Evolutionary conservation across 1,140 invertebrate genomes (phyloP).

Genomic region (Luehdorfia chinensis): DNA sequence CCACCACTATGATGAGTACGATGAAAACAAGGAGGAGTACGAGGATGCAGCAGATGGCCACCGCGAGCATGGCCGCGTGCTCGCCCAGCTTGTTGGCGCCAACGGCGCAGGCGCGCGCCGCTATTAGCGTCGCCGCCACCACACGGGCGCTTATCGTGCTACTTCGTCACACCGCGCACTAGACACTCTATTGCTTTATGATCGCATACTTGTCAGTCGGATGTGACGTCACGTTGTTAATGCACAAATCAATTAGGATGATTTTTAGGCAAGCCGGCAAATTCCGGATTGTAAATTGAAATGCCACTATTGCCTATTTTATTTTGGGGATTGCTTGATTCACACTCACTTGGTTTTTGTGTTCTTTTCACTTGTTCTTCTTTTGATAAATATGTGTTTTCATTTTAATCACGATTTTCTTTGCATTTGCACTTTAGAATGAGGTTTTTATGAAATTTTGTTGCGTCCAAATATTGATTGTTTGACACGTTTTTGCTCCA

Average conservation of each 20-base stretch:
- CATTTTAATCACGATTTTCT: too few species aligned
- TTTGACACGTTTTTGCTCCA: too few species aligned
- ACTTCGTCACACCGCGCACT: not conserved
- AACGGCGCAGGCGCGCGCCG: slow-evolving; percentile 50
- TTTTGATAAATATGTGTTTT: too few species aligned
- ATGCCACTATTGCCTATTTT: not conserved
- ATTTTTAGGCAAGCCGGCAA: not conserved
- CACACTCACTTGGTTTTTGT: not conserved
- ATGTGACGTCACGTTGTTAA: too few species aligned
- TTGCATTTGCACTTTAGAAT: too few species aligned
- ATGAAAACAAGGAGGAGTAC: slow-evolving; percentile 87
- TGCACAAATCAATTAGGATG: not conserved
- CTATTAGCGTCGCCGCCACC: slow-evolving; percentile 44
- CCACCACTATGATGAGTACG: slow-evolving; percentile 86
- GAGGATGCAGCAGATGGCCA: slow-evolving; percentile 87
- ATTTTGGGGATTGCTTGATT: not conserved
- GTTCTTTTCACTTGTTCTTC: not conserved
- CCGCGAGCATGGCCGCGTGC: slow-evolving; percentile 83
- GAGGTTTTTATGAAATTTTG: too few species aligned
- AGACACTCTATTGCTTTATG: not conserved
- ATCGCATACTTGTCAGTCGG: not conserved
- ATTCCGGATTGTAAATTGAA: not conserved
- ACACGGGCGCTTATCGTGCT: slow-evolving; percentile 45
- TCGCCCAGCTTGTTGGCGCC: slow-evolving; percentile 71
- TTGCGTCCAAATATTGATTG: too few species aligned